These are phyloP conservation scores for Biston stratarius DNA, from an alignment of 2,888 invertebrate species.

Conservation along the genomic window DNA sequence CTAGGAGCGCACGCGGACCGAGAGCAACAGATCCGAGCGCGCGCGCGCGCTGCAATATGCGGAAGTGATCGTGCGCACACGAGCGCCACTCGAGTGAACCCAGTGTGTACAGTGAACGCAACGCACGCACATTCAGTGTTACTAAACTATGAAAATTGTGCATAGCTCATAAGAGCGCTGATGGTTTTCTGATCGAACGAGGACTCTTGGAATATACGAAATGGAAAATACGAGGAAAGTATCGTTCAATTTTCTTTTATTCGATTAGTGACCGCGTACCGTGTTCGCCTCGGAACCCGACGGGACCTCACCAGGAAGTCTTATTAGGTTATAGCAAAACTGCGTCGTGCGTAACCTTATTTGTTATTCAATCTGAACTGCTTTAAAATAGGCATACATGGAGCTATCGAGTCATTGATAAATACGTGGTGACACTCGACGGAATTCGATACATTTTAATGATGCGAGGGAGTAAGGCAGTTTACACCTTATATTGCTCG, in stretches of 20 bases:
- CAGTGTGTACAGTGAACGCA: conserved; percentile 69
- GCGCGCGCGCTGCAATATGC: conserved; percentile 79
- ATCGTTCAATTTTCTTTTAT: conserved; percentile 60
- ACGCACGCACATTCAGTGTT: conserved; percentile 71
- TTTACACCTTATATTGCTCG: conserved; percentile 74
- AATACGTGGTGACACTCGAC: conserved; percentile 76
- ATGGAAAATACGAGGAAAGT: conserved; percentile 84
- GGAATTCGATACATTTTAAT: conserved; percentile 77
- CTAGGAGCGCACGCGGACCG: conserved; percentile 73
- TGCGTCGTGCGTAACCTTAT: conserved; percentile 59
- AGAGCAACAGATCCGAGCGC: conserved; percentile 60
- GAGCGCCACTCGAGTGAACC: conserved; percentile 33
- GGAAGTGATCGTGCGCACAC: conserved; percentile 77
- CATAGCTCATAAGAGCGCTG: conserved; percentile 71
- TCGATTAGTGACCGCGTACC: background rate
- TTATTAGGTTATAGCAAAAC: conserved; percentile 51
- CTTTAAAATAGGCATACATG: conserved; percentile 58
- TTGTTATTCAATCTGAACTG: conserved; percentile 63
- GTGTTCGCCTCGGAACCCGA: conserved; percentile 39
- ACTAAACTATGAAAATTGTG: conserved; percentile 81
- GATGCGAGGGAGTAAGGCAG: conserved; percentile 59
- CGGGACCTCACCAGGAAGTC: conserved; percentile 61
- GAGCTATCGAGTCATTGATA: conserved; percentile 75
- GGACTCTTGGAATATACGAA: conserved; percentile 77
- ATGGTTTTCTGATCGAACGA: conserved; percentile 76